Conservation (phyloP, 2,113 vertebrate genomes). For the Pseudopipra pipra region DNA sequence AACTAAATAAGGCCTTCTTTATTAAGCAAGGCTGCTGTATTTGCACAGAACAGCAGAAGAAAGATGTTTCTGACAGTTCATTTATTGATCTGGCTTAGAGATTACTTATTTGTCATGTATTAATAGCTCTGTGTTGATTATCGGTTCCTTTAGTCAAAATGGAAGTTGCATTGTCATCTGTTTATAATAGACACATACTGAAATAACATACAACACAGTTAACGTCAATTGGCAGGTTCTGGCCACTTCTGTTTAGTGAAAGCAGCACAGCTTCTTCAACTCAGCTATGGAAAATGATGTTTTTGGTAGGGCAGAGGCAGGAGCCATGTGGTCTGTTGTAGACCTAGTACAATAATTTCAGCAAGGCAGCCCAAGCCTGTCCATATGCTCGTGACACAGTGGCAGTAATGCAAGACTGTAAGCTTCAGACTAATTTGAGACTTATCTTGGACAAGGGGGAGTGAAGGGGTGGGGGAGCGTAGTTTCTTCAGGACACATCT, state of each 20-base stretch:
- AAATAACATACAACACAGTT: conserved; percentile 17
- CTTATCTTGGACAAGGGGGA: neutral
- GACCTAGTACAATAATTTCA: neutral
- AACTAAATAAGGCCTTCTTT: conserved; percentile 4
- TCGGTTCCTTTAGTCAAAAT: conserved; percentile 20
- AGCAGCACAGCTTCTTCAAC: neutral
- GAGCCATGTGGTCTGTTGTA: neutral
- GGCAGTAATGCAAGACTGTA: neutral
- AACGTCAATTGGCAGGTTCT: neutral
- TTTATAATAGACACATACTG: conserved; percentile 11
- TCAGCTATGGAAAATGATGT: neutral
- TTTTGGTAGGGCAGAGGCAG: neutral
- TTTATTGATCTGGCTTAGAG: neutral
- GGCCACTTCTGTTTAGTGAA: neutral
- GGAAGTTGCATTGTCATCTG: conserved; percentile 11
- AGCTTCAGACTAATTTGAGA: neutral
- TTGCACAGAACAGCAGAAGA: neutral
- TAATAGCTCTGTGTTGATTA: neutral
- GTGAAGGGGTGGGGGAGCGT: neutral
- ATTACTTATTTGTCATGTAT: neutral
- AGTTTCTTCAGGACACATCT: conserved; percentile 29
- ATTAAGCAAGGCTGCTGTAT: conserved; percentile 3
- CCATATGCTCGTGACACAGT: neutral
- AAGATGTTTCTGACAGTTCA: neutral
- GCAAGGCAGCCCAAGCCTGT: neutral